Conservation (phyloP, 1,140 invertebrate genomes). For the Hormaphis cornu region DNA sequence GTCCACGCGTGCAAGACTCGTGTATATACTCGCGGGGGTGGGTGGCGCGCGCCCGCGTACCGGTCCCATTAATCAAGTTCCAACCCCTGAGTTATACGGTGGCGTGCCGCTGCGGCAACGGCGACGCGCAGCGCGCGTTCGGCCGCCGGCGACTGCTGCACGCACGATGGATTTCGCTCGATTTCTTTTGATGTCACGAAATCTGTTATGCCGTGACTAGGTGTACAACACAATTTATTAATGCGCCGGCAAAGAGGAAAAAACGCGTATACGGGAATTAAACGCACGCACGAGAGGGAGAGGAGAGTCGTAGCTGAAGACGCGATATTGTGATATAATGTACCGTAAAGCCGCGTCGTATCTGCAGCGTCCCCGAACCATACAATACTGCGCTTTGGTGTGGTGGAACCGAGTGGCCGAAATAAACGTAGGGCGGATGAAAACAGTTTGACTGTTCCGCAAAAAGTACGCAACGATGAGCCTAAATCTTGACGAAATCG, state of each 20-base stretch:
- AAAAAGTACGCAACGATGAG: too few relatives aligned
- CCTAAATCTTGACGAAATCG: too few relatives aligned
- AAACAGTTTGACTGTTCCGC: too few relatives aligned
- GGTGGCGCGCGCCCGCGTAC: background rate
- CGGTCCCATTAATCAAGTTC: conserved; percentile 31
- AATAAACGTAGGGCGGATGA: too few relatives aligned
- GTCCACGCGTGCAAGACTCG: background rate
- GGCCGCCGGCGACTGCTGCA: background rate
- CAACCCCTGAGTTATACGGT: background rate
- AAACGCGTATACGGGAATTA: too few relatives aligned
- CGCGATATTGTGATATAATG: too few relatives aligned
- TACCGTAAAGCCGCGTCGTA: too few relatives aligned
- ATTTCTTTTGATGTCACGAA: conserved; percentile 27
- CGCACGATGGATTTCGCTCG: conserved; percentile 14
- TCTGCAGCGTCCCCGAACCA: too few relatives aligned
- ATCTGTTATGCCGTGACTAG: conserved; percentile 22
- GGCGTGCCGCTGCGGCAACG: background rate
- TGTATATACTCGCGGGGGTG: background rate
- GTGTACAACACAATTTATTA: background rate
- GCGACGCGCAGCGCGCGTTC: background rate
- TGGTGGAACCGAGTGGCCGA: too few relatives aligned
- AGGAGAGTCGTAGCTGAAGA: too few relatives aligned
- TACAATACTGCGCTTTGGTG: too few relatives aligned
- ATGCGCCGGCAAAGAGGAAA: background rate
- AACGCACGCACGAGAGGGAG: too few relatives aligned